Percentiles rank a stretch among this genome's conserved stretches.
phyloP scores from a whole-genome alignment of 1,140 invertebrate species.

The Drosophila kurseongensis region DNA sequence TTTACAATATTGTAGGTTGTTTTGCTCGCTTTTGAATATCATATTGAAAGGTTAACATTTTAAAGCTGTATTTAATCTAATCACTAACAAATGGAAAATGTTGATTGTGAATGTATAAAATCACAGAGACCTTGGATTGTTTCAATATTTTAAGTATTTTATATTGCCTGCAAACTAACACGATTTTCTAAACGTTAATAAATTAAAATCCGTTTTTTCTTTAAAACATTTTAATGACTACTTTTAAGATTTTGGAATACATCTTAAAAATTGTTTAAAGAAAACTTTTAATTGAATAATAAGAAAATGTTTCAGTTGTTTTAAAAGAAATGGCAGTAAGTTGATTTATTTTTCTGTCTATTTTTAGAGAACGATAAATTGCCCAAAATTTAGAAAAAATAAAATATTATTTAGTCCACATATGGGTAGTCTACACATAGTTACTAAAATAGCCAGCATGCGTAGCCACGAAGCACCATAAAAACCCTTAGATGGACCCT shows the following conservation, averaged over 20 bases:
- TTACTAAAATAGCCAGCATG: slow-evolving; percentile 24
- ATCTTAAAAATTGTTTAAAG: neutral
- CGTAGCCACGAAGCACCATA: slow-evolving; percentile 10
- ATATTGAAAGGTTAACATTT: slow-evolving; percentile 15
- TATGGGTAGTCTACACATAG: slow-evolving; percentile 11
- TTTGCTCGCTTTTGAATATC: slow-evolving; percentile 56
- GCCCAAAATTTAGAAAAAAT: no score
- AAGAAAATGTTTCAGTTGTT: no score
- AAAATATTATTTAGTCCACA: neutral
- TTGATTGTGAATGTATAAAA: neutral
- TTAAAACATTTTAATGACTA: no score
- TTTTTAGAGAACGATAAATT: no score
- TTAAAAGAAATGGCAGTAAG: no score
- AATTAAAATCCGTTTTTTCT: no score
- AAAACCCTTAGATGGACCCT: neutral
- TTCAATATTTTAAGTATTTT: no score
- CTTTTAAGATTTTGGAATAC: no score
- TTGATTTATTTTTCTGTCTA: no score
- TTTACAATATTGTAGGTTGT: slow-evolving; percentile 31
- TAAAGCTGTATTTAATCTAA: neutral
- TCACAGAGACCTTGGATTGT: no score
- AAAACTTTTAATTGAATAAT: neutral
- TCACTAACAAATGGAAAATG: neutral
- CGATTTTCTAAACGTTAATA: no score
- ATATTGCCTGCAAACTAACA: no score